A percentile compares a stretch with the other conserved stretches of the same genome.
Evolutionary conservation across 2,113 vertebrate species (phyloP).

Genomic region (Aspiorhynchus laticeps): DNA sequence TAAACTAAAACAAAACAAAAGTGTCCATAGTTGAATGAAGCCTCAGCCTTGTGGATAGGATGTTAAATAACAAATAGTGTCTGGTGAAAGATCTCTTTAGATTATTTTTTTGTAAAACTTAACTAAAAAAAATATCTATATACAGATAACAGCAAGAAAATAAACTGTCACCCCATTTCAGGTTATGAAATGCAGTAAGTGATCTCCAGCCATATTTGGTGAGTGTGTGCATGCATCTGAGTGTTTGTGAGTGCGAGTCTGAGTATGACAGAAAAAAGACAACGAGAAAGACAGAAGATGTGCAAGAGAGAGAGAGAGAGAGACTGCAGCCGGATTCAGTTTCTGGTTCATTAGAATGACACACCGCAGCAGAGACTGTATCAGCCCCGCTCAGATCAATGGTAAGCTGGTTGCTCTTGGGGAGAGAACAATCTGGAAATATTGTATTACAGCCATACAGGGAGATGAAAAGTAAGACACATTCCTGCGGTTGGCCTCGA

Average conservation of each 20-base stretch:
- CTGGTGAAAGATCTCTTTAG: no score
- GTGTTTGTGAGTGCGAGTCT: background rate
- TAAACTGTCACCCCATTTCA: background rate
- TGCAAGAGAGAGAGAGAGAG: background rate
- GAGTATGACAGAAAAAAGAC: constrained; percentile 3
- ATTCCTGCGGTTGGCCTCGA: constrained; percentile 36
- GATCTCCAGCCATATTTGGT: background rate
- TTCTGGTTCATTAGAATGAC: constrained; percentile 46
- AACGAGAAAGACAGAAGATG: background rate
- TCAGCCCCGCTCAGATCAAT: constrained; percentile 45
- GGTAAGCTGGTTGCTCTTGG: constrained; percentile 31
- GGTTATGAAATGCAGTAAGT: background rate
- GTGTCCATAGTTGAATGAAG: background rate
- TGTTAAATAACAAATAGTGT: no score
- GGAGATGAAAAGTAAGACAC: constrained; percentile 39
- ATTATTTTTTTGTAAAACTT: no score
- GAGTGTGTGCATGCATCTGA: background rate
- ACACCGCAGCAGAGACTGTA: constrained; percentile 32
- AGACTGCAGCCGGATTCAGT: constrained; percentile 10
- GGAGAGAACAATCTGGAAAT: constrained; percentile 50
- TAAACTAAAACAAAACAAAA: background rate
- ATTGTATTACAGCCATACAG: constrained; percentile 50
- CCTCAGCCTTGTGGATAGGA: no score
- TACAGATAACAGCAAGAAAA: background rate
- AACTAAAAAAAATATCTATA: background rate